Percentiles rank a stretch among this genome's conserved stretches.
phyloP scores from a whole-genome alignment of 2,888 invertebrate genomes.

The Trichogramma evanescens region DNA sequence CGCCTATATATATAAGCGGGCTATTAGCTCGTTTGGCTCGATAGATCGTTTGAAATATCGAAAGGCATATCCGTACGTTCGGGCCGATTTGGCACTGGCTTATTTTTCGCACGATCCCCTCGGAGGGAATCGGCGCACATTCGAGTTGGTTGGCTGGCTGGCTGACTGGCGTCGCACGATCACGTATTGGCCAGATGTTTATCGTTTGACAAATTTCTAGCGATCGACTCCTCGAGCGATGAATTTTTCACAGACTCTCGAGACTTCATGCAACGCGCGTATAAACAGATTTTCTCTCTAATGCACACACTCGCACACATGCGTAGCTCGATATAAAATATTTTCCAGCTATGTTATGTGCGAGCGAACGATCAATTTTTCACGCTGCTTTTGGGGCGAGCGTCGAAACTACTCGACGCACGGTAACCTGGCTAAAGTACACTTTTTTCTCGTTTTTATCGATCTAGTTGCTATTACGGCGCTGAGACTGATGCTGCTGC shows the following conservation, averaged over 20 bases:
- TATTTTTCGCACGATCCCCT: background rate
- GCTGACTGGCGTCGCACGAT: no score
- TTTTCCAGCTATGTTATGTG: no score
- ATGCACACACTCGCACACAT: no score
- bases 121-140: background rate
- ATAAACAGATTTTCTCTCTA: slow-evolving; percentile 17
- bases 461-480: no score
- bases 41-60: slow-evolving; percentile 9
- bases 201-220: slow-evolving; percentile 16
- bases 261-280: slow-evolving; percentile 6
- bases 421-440: no score
- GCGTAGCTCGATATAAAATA: no score
- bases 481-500: no score
- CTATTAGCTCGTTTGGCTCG: slow-evolving; percentile 13
- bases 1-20: background rate
- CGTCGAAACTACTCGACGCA: no score
- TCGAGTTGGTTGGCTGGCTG: no score
- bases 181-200: background rate
- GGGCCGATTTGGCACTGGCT: background rate
- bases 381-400: no score
- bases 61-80: background rate
- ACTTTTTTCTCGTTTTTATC: no score
- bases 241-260: background rate
- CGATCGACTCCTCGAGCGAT: background rate
- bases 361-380: no score